These are phyloP conservation scores for Periophthalmodon schlosseri DNA, from an alignment of 2,113 vertebrate species.

Conservation along the genomic window DNA sequence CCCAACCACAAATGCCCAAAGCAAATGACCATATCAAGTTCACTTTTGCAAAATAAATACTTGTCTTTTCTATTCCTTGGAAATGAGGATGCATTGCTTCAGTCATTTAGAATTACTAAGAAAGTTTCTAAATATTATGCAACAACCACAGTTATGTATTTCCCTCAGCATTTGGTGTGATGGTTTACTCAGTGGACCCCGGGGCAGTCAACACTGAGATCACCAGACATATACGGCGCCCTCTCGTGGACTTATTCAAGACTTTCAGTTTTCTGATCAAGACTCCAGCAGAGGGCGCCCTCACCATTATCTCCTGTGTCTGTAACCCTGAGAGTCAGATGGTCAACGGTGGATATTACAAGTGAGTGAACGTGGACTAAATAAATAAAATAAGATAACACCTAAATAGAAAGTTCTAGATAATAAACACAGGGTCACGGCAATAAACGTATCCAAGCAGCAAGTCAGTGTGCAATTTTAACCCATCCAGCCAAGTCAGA, in stretches of 20 bases:
- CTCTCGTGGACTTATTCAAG: conserved; percentile 44
- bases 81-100: not conserved
- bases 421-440: too few species aligned
- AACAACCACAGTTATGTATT: not conserved
- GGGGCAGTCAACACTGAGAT: conserved; percentile 67
- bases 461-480: not conserved
- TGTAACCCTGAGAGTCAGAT: conserved; percentile 65
- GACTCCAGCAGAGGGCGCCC: conserved; percentile 70
- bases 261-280: conserved; percentile 51
- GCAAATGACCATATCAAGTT: conserved; percentile 22
- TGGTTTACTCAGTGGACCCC: conserved; percentile 68
- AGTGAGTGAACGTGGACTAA: conserved; percentile 43
- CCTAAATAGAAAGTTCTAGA: too few species aligned
- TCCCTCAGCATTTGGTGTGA: conserved; percentile 64
- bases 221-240: conserved; percentile 49
- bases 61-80: not conserved
- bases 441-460: not conserved
- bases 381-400: too few species aligned
- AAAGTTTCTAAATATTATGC: not conserved
- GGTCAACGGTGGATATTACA: conserved; percentile 67
- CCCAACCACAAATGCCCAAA: conserved; percentile 44
- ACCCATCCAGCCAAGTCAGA: not conserved
- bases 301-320: conserved; percentile 68
- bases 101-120: not conserved
- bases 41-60: conserved; percentile 4